phyloP scores from a whole-genome alignment of 1,140 invertebrate genomes.

The Coelopa frigida region DNA sequence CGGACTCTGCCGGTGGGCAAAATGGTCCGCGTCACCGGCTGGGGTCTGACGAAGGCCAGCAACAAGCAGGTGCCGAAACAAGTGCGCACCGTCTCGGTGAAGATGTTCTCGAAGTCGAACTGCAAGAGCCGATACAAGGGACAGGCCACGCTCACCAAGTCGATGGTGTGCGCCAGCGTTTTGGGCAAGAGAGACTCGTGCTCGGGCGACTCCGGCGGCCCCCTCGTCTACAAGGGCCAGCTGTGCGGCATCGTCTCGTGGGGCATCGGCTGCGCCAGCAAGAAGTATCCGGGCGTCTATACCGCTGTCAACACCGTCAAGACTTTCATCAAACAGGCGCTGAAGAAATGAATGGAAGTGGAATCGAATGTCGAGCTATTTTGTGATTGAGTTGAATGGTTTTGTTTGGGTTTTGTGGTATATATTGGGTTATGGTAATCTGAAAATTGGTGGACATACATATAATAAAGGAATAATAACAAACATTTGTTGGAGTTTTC shows the following conservation, averaged over 20 bases:
- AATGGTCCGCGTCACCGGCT: conserved; percentile 31
- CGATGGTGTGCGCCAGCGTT: conserved; percentile 33
- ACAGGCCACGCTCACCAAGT: conserved; percentile 22
- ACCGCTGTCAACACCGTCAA: conserved; percentile 47
- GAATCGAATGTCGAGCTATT: too few species aligned
- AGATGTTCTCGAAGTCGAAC: conserved; percentile 18
- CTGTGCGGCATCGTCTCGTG: conserved; percentile 53
- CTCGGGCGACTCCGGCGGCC: conserved; percentile 56
- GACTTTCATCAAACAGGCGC: conserved; percentile 30
- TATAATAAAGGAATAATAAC: too few species aligned
- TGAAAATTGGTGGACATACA: too few species aligned
- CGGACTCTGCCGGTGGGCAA: conserved; percentile 21
- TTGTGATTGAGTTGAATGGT: too few species aligned
- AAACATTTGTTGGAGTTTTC: too few species aligned
- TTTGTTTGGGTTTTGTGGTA: too few species aligned
- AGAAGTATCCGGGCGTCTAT: conserved; percentile 49
- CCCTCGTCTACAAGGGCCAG: conserved; percentile 49
- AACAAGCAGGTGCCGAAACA: conserved; percentile 20
- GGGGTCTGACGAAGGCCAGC: conserved; percentile 16
- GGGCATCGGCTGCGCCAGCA: conserved; percentile 48
- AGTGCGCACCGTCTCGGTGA: conserved; percentile 30
- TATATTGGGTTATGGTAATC: too few species aligned
- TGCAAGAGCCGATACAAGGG: conserved; percentile 25
- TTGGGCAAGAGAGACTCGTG: conserved; percentile 30
- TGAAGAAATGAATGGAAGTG: too few species aligned